These are phyloP conservation scores for Ectropis grisescens DNA, from an alignment of 1,140 invertebrate genomes.

Conservation along the genomic window DNA sequence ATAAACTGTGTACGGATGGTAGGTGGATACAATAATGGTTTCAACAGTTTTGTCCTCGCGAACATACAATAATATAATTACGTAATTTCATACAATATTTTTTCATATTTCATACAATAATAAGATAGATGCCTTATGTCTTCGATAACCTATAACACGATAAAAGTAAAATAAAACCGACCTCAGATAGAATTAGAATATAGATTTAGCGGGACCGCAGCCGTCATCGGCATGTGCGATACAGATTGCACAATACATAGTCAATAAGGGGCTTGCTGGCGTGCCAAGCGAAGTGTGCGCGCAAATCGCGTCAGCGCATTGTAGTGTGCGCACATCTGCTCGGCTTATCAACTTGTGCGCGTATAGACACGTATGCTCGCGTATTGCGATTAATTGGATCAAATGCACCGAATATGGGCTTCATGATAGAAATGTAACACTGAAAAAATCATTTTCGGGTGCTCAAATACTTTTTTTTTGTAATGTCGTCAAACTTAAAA, in stretches of 20 bases:
- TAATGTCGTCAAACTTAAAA: no score
- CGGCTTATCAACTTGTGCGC: constrained; percentile 23
- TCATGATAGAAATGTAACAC: no score
- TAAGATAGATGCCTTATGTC: background rate
- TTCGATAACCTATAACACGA: background rate
- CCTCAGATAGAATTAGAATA: background rate
- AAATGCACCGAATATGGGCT: background rate
- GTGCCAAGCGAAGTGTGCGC: constrained; percentile 26
- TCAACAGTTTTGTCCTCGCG: no score
- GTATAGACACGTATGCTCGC: background rate
- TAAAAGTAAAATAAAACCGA: background rate
- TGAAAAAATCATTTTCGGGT: no score
- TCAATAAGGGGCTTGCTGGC: constrained; percentile 21
- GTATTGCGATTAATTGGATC: background rate
- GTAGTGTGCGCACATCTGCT: constrained; percentile 20
- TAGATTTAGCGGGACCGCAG: no score
- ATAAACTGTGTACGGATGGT: no score
- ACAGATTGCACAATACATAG: constrained; percentile 3
- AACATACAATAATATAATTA: no score
- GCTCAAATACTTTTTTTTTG: no score
- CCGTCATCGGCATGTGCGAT: no score
- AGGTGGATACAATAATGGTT: no score
- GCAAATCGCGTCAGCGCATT: constrained; percentile 28
- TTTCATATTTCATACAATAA: background rate
- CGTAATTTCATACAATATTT: no score